Percentiles rank a stretch among this genome's conserved stretches.
Evolutionary conservation across 2,888 invertebrate genomes (phyloP).

Genomic region (Drosophila melanosoma): DNA sequence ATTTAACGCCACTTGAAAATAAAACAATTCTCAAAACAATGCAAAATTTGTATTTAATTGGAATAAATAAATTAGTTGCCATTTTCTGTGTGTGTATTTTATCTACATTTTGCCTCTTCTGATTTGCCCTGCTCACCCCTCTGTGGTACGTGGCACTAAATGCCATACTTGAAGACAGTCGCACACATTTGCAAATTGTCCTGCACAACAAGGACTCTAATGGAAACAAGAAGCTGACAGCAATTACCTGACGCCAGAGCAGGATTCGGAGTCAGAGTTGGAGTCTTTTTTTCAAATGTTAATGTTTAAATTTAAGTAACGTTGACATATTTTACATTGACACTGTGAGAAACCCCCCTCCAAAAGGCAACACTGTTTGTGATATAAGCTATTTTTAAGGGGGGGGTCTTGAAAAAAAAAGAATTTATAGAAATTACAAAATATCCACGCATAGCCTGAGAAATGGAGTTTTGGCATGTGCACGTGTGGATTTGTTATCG

Average conservation of each 20-base stretch:
- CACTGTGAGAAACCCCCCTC: constrained; percentile 21
- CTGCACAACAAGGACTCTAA: constrained; percentile 54
- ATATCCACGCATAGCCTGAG: neutral
- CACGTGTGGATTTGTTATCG: constrained; percentile 50
- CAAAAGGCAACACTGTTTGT: neutral
- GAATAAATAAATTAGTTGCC: neutral
- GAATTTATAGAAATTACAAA: neutral
- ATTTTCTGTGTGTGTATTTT: constrained; percentile 11
- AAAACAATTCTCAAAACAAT: neutral
- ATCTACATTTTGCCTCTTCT: neutral
- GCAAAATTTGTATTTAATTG: neutral
- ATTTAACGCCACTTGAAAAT: neutral
- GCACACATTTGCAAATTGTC: constrained; percentile 67
- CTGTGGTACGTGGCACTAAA: constrained; percentile 37
- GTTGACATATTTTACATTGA: constrained; percentile 52
- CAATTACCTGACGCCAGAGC: constrained; percentile 68
- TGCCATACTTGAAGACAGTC: constrained; percentile 53
- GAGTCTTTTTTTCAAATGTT: constrained; percentile 51
- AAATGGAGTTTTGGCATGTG: constrained; percentile 4
- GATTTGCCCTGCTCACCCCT: constrained; percentile 17
- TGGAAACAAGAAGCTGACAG: constrained; percentile 45
- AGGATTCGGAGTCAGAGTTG: neutral
- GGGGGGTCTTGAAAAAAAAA: constrained; percentile 13
- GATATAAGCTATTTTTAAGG: constrained; percentile 24
- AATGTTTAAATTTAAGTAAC: constrained; percentile 61